Evolutionary conservation across 1,140 invertebrate species (phyloP), one percentile per base, ranked within the genome.

Genomic region (Drosophila mayri): DNA sequence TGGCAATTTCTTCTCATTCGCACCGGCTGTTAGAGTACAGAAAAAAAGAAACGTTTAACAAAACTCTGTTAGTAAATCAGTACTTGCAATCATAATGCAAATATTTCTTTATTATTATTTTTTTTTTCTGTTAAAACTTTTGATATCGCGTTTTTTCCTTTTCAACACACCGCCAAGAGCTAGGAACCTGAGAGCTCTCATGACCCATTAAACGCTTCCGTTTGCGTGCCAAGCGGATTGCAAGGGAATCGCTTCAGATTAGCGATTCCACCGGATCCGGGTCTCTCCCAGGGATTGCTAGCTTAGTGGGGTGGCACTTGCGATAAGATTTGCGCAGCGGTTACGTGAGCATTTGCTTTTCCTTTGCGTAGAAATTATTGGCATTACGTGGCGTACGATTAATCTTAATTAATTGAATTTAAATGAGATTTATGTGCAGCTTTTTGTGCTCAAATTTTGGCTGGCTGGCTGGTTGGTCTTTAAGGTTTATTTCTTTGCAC

Each of bases 1-100:
- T 20, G 98, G 97, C 93, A 97, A 95, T 85, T 95, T 96, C 41
- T 94, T 95, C 91, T 94, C 95, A 30, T 92, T 88, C 52, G 92
- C 93, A 52, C 94, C 94, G 79, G 93, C 90, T 93, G 38, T 7
- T 12, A 77, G 92, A 90, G 35, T 40, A 67, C 37, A 46, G 10
- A 46, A 30, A 52, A 46, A 30, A 30, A 30, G 1, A 30, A 55
- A 52, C n/a, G 41, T 20, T 32, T 43, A 60, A 50, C 38, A 65
- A 61, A 78, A 50, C 46, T 22, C 37, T 30, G 38, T 67, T 54
- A 67, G 63, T 37, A 28, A 43, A 54, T 68, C 66, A 49, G 22
- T 1, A n/a, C 2, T 38, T 38, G 32, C 25, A 37, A 68, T 72
- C 54, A 30, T 59, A 57, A 71, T 59, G 47, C 67, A 71, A 63